Evolutionary conservation across 2,888 invertebrate genomes (phyloP), one percentile per base, ranked within the genome.

Genomic region (Cloeon dipterum): DNA sequence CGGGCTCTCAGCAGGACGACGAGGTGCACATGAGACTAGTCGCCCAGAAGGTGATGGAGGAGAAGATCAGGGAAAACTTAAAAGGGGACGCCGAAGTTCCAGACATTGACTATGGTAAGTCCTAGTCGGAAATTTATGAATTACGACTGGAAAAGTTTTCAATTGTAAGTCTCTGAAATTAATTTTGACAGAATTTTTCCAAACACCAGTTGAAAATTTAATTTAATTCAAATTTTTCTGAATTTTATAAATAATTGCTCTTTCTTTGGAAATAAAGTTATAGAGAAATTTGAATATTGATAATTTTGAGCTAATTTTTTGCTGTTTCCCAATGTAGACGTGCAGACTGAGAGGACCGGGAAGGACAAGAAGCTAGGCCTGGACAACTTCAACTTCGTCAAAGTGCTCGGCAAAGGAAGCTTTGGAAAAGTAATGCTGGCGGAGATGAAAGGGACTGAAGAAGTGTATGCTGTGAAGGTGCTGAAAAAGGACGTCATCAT

Each of bases 351-450:
- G 34, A 16, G 29, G 5, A 38, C 38, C 35, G 33, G 43, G 39
- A 36, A 46, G 16, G 46, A 48, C 41, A 52, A 52, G 43, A 77
- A 75, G 56, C 68, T 79, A 46, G 66, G 73, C 42, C 65, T 88
- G 44, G 70, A 75, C 38, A 91, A 96, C 63, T 98, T 96, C 61
- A 73, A 74, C 55, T 96, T 98, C 61, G 86, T 96, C 54, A 98
- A 98, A 67, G 96, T 98, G 47, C 68, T 98, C 43, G 96, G 96
- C 43, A 98, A 98, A 62, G 96, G 96, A 37, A 93, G 93, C 53
- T 98, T 98, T 60, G 96, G 96, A 40, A 98, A 94, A 68, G 94
- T 96, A 36, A 91, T 96, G 89, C 62, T 96, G 42, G 94, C 94
- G 0, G 94, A 96, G 61, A 76, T 76, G 55, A 86, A 82, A 58